These are phyloP conservation scores for Morinoia aosen DNA, from an alignment of 2,888 invertebrate genomes.

Conservation along the genomic window DNA sequence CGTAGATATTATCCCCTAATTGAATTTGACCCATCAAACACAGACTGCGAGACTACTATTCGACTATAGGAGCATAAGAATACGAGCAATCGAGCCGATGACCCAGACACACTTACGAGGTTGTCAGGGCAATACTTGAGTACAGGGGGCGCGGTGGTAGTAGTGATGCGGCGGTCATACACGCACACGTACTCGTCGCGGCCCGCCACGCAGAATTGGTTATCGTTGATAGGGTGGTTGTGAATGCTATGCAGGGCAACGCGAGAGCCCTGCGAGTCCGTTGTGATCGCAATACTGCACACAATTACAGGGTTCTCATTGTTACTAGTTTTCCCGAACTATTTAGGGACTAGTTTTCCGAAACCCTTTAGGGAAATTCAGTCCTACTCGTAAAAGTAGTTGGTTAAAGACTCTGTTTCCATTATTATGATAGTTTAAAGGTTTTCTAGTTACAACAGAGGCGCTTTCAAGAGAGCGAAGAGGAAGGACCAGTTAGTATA, in stretches of 20 bases:
- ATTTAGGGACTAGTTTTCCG: no score
- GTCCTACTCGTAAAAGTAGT: no score
- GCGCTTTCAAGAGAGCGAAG: no score
- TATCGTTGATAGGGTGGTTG: conserved; percentile 83
- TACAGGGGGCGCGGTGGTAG: conserved; percentile 71
- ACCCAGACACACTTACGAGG: conserved; percentile 72
- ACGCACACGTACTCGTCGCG: conserved; percentile 83
- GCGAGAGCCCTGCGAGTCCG: conserved; percentile 74
- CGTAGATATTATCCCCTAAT: no score
- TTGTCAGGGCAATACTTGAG: conserved; percentile 79
- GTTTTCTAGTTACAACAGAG: no score
- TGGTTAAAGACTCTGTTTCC: no score
- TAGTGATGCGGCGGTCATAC: conserved; percentile 76
- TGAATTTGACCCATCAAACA: no score
- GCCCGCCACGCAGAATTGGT: conserved; percentile 88
- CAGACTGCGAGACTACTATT: no score
- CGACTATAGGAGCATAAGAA: no score
- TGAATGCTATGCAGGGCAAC: conserved; percentile 90
- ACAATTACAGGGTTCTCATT: conserved; percentile 38
- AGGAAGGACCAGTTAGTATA: no score
- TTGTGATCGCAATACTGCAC: conserved; percentile 69
- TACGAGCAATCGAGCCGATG: not conserved
- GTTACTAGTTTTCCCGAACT: not conserved
- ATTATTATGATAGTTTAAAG: no score
- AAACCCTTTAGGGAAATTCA: no score